phyloP scores from a whole-genome alignment of 2,113 vertebrate species.

The Harpagus bidentatus region DNA sequence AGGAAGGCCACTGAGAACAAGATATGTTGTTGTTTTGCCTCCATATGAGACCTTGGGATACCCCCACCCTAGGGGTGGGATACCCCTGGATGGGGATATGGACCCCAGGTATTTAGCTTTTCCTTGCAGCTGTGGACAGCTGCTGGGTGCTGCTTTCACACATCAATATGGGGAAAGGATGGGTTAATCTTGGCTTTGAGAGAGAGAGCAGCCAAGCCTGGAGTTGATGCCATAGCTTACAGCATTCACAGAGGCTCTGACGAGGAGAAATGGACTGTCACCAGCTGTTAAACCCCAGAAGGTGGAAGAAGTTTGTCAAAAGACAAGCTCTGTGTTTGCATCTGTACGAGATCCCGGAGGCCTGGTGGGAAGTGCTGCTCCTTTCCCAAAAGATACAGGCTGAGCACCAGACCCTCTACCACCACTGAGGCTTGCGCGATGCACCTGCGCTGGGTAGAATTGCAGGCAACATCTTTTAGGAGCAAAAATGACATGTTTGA shows the following conservation, averaged over 20 bases:
- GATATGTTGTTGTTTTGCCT: not conserved
- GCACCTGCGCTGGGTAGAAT: not conserved
- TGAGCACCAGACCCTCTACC: not conserved
- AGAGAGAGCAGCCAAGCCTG: not conserved
- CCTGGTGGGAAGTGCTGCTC: not conserved
- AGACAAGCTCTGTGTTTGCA: not conserved
- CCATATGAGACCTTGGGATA: not conserved
- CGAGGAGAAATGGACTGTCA: not conserved
- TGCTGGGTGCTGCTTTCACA: not conserved
- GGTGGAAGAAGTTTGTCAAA: not conserved
- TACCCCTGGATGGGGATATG: not conserved
- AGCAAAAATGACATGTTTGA: not conserved
- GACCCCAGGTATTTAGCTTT: not conserved
- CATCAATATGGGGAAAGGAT: not conserved
- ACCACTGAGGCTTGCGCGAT: not conserved
- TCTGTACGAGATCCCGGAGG: accelerated
- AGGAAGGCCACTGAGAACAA: not conserved
- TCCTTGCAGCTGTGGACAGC: not conserved
- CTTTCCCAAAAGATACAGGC: not conserved
- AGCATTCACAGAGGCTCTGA: not conserved
- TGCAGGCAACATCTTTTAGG: not conserved
- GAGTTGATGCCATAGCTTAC: not conserved
- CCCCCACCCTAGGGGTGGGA: accelerated
- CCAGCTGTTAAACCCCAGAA: not conserved
- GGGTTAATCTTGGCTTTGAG: not conserved